Evolutionary conservation across 2,888 invertebrate genomes (phyloP).

Genomic region (Colostygia pectinataria): DNA sequence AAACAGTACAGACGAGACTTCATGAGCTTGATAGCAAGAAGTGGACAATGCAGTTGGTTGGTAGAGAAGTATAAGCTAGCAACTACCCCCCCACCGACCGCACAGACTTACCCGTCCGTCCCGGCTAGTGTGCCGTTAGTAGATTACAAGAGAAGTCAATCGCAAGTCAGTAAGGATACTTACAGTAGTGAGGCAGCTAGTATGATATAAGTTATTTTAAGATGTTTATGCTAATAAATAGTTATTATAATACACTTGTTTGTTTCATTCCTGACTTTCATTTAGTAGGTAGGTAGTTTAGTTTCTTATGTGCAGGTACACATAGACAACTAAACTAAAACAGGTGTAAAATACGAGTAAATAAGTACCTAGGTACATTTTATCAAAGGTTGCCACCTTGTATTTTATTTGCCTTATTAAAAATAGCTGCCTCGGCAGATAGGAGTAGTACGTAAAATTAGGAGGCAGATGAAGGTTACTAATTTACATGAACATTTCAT

Average conservation of each 20-base stretch:
- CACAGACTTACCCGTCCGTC: slow-evolving; percentile 68
- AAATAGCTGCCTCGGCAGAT: no score
- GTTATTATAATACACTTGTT: slow-evolving; percentile 58
- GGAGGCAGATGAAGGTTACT: no score
- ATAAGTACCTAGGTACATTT: no score
- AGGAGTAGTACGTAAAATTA: no score
- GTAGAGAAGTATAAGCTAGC: slow-evolving; percentile 68
- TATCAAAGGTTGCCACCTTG: no score
- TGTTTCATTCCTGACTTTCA: neutral
- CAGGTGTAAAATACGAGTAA: no score
- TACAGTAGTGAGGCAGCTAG: slow-evolving; percentile 46
- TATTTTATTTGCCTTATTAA: no score
- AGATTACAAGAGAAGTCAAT: slow-evolving; percentile 61
- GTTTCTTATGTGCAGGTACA: no score
- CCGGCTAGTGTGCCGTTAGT: slow-evolving; percentile 63
- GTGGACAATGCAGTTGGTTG: slow-evolving; percentile 71
- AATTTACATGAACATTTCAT: no score
- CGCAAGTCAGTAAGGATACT: slow-evolving; percentile 61
- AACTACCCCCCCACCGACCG: slow-evolving; percentile 71
- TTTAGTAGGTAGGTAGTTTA: no score
- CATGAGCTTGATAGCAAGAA: slow-evolving; percentile 86
- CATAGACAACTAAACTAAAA: no score
- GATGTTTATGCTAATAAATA: slow-evolving; percentile 58
- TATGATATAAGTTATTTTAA: slow-evolving; percentile 47
- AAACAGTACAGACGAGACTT: slow-evolving; percentile 92